These are phyloP conservation scores for Bubo scandiacus DNA, from an alignment of 2,113 vertebrate species.

Conservation along the genomic window DNA sequence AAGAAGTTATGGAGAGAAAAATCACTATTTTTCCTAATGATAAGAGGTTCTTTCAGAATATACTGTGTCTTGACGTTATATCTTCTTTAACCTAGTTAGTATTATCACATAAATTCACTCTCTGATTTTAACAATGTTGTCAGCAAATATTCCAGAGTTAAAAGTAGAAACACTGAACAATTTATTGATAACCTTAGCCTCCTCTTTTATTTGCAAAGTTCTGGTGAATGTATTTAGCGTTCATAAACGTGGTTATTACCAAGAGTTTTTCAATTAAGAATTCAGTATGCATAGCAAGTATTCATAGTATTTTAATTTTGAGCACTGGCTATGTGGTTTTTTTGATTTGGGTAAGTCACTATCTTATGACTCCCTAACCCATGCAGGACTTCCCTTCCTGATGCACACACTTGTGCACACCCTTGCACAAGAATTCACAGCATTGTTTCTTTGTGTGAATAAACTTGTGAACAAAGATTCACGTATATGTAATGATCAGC, in stretches of 20 bases:
- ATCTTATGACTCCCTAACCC: not conserved
- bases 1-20: not conserved
- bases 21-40: not conserved
- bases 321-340: not conserved
- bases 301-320: not conserved
- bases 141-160: constrained; percentile 20
- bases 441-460: not conserved
- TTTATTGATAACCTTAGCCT: not conserved
- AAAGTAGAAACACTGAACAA: constrained; percentile 2
- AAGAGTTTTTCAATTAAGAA: not conserved
- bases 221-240: not conserved
- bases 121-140: not conserved
- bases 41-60: not conserved
- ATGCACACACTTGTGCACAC: not conserved
- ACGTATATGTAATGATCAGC: not conserved
- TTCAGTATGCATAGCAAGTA: not conserved
- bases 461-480: not conserved
- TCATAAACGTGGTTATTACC: not conserved
- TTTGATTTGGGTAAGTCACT: not conserved
- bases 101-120: not conserved
- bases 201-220: not conserved
- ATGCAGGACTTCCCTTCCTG: not conserved
- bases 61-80: not conserved
- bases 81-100: not conserved
- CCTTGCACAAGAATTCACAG: not conserved